Conservation (phyloP, 64 coral and sea anemone genomes). For the Stichodactyla mertensii region DNA sequence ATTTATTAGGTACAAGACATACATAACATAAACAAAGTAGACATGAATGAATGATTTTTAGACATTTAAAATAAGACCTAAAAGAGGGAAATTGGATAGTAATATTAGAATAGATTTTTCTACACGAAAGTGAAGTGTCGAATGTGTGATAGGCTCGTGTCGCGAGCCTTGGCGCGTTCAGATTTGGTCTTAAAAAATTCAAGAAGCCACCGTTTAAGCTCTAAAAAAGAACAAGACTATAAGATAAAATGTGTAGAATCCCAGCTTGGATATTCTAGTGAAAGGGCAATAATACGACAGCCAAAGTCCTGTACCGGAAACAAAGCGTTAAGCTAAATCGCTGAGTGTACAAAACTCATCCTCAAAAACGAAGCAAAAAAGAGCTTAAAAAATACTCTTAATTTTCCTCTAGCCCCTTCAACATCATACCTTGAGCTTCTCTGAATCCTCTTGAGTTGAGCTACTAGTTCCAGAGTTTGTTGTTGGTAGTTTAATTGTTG, state of each 20-base stretch:
- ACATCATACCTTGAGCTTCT: constrained; percentile 32
- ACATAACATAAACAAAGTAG: background rate
- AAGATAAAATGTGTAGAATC: background rate
- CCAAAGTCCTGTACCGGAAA: background rate
- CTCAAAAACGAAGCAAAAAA: background rate
- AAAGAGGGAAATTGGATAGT: background rate
- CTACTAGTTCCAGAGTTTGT: background rate
- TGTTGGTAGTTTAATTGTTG: constrained; percentile 27
- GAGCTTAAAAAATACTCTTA: background rate
- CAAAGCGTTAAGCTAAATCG: background rate
- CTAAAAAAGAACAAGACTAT: background rate
- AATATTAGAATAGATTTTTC: background rate
- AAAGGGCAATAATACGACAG: background rate
- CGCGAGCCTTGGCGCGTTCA: too few species aligned
- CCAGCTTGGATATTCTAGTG: background rate
- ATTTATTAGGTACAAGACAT: too few species aligned
- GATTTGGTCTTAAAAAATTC: too few species aligned
- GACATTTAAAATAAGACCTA: background rate
- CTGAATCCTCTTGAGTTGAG: constrained; percentile 22
- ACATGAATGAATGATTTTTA: background rate
- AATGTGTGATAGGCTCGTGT: background rate
- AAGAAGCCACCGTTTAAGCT: too few species aligned
- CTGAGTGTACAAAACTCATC: background rate
- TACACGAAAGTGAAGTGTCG: background rate
- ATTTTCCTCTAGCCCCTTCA: background rate